Evolutionary conservation across 2,797 vertebrate genomes (phyloP), one percentile per base, ranked within the genome.

Genomic region (Acanthis flammea): DNA sequence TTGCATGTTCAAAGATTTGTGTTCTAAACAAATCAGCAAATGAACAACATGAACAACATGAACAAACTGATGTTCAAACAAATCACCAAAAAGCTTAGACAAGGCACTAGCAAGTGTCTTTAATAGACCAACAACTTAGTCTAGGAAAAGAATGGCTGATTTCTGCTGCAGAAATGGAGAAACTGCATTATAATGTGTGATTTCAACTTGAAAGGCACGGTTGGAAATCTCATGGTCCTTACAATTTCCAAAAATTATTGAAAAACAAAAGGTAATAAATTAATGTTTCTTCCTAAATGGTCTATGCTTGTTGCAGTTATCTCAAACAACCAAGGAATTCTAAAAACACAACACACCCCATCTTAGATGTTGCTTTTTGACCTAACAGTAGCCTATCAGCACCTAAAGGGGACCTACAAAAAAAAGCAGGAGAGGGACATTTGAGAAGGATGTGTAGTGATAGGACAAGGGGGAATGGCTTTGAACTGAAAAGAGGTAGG

Each of bases 361-460:
- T 9, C 23, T 18, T 30, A 50, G 45, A 73, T 24, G 4, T 6
- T 25, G 3, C 1, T 50, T 68, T 77, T 76, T 60, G 45, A 65
- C 5, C 4, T 65, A 48, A 28, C 8, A 42, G 11, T 16, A 58
- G 33, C 39, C 23, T 70, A 47, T 17, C 10, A n/a, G 23, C 35
- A 41, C 23, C 6, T 63, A 57, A 63, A 70, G 4, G 6, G 13
- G 4, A 4, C 6, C 10, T 18, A 31, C 7, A 28, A 63, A 10
- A 10, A 45, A 70, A 47, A 47, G 21, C 12, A 57, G 28, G 21
- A 74, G 15, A 62, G 14, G 25, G 13, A 68, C 28, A 45, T 55
- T 79, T 67, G 42, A 44, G 12, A 30, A 30, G 12, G 8, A 6
- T 0, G 1, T 31, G 19, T 45, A 62, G 44, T 0, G 1, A 33